These are phyloP conservation scores for Brachymystax lenok DNA, from an alignment of 2,797 vertebrate species.

Conservation along the genomic window DNA sequence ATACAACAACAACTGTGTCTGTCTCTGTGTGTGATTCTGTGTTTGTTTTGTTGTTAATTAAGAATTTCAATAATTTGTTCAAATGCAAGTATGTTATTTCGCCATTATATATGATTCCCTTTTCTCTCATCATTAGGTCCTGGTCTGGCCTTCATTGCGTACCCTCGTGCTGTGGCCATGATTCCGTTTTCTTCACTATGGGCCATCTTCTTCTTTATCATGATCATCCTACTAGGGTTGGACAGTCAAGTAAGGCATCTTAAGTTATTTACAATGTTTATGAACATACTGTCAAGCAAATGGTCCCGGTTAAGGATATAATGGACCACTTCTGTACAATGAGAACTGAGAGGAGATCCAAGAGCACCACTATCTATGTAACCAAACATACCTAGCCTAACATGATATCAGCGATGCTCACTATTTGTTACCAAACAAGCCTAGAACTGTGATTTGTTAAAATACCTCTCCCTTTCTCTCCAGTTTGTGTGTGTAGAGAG, in stretches of 20 bases:
- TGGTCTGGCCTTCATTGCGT: slow-evolving; percentile 92
- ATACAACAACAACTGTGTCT: slow-evolving; percentile 86
- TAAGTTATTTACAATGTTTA: not conserved
- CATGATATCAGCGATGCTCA: too few species aligned
- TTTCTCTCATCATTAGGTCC: slow-evolving; percentile 72
- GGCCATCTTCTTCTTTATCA: slow-evolving; percentile 92
- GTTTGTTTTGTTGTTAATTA: slow-evolving; percentile 27
- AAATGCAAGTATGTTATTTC: not conserved
- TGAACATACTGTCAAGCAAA: not conserved
- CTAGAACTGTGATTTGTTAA: not conserved
- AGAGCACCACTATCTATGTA: not conserved
- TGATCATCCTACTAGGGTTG: slow-evolving; percentile 90
- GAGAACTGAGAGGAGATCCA: not conserved
- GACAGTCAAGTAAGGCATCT: slow-evolving; percentile 85
- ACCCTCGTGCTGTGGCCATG: slow-evolving; percentile 90
- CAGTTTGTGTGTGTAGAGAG: slow-evolving; percentile 93
- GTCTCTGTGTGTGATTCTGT: too few species aligned
- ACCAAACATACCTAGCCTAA: not conserved
- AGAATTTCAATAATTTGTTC: too few species aligned
- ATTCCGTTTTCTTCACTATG: slow-evolving; percentile 90
- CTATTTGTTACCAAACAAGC: not conserved
- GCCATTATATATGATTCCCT: not conserved
- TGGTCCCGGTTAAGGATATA: not conserved
- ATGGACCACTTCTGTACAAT: not conserved
- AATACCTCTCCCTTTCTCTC: not conserved